These are phyloP conservation scores for Acipenser ruthenus DNA, from an alignment of 2,797 vertebrate species.

Conservation along the genomic window DNA sequence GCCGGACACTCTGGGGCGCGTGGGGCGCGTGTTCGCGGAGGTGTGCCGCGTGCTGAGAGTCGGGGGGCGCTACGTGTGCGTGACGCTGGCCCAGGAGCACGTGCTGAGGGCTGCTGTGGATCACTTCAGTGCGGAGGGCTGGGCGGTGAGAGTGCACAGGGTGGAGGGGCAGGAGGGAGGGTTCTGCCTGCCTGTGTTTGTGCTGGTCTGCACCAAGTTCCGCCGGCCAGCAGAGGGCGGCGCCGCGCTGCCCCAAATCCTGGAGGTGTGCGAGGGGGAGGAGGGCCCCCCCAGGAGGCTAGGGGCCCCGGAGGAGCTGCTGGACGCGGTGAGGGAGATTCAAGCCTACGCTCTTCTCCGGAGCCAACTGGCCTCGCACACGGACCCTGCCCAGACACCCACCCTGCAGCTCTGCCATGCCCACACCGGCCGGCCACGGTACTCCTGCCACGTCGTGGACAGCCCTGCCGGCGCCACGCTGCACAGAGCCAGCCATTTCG, in stretches of 20 bases:
- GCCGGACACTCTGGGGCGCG: constrained; percentile 48
- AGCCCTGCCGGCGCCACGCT: constrained; percentile 60
- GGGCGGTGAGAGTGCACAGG: constrained; percentile 84
- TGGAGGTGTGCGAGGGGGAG: constrained; percentile 49
- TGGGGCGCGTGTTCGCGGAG: constrained; percentile 78
- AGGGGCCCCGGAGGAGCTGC: constrained; percentile 48
- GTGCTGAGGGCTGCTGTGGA: constrained; percentile 77
- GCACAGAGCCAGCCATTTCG: constrained; percentile 72
- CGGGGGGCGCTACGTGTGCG: constrained; percentile 85
- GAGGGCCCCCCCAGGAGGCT: constrained; percentile 57
- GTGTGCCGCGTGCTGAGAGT: constrained; percentile 74
- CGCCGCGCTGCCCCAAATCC: constrained; percentile 38
- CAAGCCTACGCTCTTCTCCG: constrained; percentile 81
- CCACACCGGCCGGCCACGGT: constrained; percentile 70
- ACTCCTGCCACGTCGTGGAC: constrained; percentile 83
- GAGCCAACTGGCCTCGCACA: constrained; percentile 72
- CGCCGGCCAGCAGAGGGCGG: constrained; percentile 55
- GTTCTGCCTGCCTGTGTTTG: constrained; percentile 73
- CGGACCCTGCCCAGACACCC: constrained; percentile 42
- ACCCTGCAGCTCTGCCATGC: constrained; percentile 73
- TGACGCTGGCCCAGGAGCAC: constrained; percentile 85
- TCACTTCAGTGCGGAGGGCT: constrained; percentile 76
- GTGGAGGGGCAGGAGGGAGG: constrained; percentile 46
- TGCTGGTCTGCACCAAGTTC: constrained; percentile 89
- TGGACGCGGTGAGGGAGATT: constrained; percentile 65